These are phyloP conservation scores for Anas georgica DNA, from an alignment of 2,797 vertebrate genomes.

Conservation along the genomic window DNA sequence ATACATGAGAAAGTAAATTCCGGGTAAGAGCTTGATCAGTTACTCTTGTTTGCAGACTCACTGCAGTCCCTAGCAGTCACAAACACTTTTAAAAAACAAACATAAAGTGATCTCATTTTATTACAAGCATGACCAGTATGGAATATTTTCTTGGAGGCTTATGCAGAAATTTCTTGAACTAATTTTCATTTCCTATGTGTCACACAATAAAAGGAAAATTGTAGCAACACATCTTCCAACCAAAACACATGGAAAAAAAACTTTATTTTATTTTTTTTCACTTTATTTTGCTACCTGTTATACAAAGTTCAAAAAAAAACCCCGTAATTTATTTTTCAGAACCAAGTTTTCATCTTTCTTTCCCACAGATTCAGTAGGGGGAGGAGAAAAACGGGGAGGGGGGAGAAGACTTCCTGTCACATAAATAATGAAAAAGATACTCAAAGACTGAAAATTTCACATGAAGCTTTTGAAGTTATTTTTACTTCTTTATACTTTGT, in stretches of 20 bases:
- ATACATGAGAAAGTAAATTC: neutral
- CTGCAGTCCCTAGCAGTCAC: accelerated
- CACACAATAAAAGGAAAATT: neutral
- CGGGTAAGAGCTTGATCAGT: neutral
- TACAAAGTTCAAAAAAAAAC: constrained; percentile 11
- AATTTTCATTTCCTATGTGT: accelerated
- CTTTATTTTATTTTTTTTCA: neutral
- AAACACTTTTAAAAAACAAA: neutral
- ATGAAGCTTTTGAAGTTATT: constrained; percentile 66
- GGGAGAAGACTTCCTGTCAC: neutral
- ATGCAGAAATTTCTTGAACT: neutral
- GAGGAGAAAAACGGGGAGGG: neutral
- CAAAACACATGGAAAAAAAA: neutral
- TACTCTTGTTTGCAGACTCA: neutral
- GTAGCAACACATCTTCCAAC: neutral
- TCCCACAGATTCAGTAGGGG: neutral
- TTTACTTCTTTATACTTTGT: constrained; percentile 38
- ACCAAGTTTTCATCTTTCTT: constrained; percentile 57
- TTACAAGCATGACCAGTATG: neutral
- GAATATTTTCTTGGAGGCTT: neutral
- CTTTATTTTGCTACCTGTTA: neutral
- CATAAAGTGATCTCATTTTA: neutral
- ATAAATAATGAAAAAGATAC: constrained; percentile 67
- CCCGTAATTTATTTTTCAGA: constrained; percentile 40
- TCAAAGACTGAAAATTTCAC: constrained; percentile 64